Conservation (phyloP, 1,140 invertebrate species). For the Piezodorus guildinii region DNA sequence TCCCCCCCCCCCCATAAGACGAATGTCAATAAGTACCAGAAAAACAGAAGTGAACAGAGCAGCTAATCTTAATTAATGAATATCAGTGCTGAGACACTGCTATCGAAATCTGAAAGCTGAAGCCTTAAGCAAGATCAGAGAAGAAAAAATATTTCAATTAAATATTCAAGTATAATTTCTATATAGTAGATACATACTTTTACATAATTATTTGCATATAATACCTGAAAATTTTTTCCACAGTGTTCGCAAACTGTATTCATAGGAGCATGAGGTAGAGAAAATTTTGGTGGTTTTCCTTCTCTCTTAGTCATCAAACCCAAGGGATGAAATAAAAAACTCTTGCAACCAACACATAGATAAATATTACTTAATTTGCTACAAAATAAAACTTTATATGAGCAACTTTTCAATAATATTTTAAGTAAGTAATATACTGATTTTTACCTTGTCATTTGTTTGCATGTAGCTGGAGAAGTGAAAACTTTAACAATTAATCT, state of each 20-base stretch:
- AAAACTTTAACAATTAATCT: slow-evolving; percentile 83
- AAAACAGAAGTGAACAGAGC: too few relatives aligned
- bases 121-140: too few relatives aligned
- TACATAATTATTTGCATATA: background rate
- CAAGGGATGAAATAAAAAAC: slow-evolving; percentile 60
- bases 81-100: too few relatives aligned
- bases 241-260: slow-evolving; percentile 62
- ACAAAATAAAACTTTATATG: slow-evolving; percentile 30
- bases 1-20: too few relatives aligned
- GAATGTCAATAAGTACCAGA: too few relatives aligned
- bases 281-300: slow-evolving; percentile 47
- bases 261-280: slow-evolving; percentile 53
- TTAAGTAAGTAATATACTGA: background rate
- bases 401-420: background rate
- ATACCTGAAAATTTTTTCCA: slow-evolving; percentile 54
- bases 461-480: slow-evolving; percentile 68
- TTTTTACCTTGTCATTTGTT: slow-evolving; percentile 62
- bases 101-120: too few relatives aligned
- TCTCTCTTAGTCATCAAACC: slow-evolving; percentile 37
- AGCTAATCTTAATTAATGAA: too few relatives aligned
- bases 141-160: too few relatives aligned
- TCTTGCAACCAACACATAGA: slow-evolving; percentile 80
- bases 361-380: slow-evolving; percentile 78
- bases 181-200: too few relatives aligned
- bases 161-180: too few relatives aligned